Evolutionary conservation across 2,113 vertebrate species (phyloP), one percentile per base, ranked within the genome.

Genomic region (Protobothrops flavoviridis): DNA sequence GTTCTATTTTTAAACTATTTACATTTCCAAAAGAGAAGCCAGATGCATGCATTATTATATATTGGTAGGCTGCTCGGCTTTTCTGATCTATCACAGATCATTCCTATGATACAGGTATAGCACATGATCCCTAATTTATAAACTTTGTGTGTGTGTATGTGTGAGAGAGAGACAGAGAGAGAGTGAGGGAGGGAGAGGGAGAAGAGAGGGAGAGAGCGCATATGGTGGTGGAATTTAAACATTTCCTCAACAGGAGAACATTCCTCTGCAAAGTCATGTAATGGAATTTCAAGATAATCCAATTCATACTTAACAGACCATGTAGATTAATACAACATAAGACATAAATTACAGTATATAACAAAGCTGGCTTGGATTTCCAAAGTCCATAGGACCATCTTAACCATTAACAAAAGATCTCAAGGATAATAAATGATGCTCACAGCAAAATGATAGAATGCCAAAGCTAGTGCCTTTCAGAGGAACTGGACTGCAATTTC

Each of bases 151-250:
- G 13, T 69, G 29, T 17, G 29, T 6, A 1, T 50, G 48, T 50
- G 48, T 50, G 48, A 50, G 48, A 50, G 48, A 50, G 8, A 50
- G 7, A 50, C 8, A 50, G 12, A 15, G 53, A 3, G 53, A 2
- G 53, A 13, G 69, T 0, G 64, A 2, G 11, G 5, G 29, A 1
- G 29, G 12, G n/a, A 2, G 2, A 5, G 13, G 3, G 52, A 7
- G 24, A 64, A 48, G 45, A 48, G 59, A 26, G 69, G 33, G 15
- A 13, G 33, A 20, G 17, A 74, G n/a, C 2, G 2, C 33, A 20
- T 81, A 39, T 39, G 33, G 5, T 81, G n/a, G 15, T 2, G 69
- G n/a, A 39, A 81, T 81, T 81, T 81, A 20, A 81, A 81, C n/a
- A 81, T 81, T 39, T 81, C 15, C 33, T 39, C 33, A n/a, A 81